These are phyloP conservation scores for Crematogaster levior DNA, from an alignment of 2,888 invertebrate genomes.

Conservation along the genomic window DNA sequence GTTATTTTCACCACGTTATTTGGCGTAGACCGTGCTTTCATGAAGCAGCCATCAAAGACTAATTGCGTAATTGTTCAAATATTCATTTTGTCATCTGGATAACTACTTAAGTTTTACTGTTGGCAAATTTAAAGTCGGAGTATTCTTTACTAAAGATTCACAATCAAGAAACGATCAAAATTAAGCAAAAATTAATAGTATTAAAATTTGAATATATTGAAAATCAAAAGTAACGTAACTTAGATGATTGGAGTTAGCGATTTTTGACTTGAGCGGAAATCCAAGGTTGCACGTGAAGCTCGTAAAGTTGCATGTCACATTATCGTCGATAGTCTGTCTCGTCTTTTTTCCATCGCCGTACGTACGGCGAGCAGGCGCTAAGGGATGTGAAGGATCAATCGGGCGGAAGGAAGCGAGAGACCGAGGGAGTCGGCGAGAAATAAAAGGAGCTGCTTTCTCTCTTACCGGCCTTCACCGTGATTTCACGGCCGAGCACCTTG, in stretches of 20 bases:
- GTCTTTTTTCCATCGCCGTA: conserved; percentile 25
- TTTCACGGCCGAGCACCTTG: conserved; percentile 93
- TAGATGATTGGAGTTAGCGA: background rate
- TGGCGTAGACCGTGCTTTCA: background rate
- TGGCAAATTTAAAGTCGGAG: background rate
- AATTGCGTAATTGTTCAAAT: background rate
- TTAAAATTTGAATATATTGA: background rate
- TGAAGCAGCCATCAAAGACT: background rate
- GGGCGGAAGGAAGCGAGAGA: conserved; percentile 56
- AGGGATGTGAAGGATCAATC: conserved; percentile 54
- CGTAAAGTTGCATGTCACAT: conserved; percentile 18
- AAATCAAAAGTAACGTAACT: background rate
- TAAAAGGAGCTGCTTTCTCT: conserved; percentile 62
- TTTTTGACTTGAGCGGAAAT: conserved; percentile 6
- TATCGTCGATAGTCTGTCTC: background rate
- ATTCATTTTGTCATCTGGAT: background rate
- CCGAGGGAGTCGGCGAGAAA: conserved; percentile 15
- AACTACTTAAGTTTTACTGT: background rate
- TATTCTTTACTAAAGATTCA: background rate
- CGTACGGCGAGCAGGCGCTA: background rate
- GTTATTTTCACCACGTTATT: conserved; percentile 1
- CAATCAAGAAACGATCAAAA: background rate
- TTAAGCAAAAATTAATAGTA: background rate
- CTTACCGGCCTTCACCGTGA: conserved; percentile 96
- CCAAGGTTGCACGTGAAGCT: background rate